phyloP scores from a whole-genome alignment of 2,888 invertebrate species.

The Phytoseiulus persimilis region DNA sequence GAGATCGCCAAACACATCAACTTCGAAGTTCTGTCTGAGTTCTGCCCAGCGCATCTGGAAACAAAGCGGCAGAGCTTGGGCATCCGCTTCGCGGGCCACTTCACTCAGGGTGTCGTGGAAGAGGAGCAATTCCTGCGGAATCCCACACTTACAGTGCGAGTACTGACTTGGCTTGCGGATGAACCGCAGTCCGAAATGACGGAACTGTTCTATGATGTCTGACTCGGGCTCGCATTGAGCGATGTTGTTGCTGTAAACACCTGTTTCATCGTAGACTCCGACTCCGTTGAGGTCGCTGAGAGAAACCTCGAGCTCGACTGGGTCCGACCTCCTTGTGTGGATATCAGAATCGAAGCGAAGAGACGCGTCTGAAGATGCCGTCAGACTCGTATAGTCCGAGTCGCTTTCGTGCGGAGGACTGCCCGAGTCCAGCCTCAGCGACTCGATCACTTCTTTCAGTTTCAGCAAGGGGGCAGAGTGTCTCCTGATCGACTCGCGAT shows the following conservation, averaged over 20 bases:
- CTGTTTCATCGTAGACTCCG: slow-evolving; percentile 50
- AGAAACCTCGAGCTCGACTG: slow-evolving; percentile 46
- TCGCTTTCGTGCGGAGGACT: neutral
- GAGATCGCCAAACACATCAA: slow-evolving; percentile 26
- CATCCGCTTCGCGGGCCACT: neutral
- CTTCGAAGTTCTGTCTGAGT: neutral
- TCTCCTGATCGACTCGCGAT: neutral
- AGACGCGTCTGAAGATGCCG: neutral
- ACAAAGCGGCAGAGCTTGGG: neutral
- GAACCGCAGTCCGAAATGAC: slow-evolving; percentile 10
- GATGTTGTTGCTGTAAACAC: slow-evolving; percentile 42
- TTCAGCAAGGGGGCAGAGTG: neutral
- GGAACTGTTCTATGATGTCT: slow-evolving; percentile 12
- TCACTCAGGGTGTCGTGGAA: neutral
- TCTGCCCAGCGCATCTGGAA: slow-evolving; percentile 34
- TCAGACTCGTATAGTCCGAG: neutral
- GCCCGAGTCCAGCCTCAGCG: neutral
- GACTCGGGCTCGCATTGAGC: neutral
- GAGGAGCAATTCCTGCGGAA: slow-evolving; percentile 8
- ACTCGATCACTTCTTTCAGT: neutral
- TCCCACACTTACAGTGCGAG: neutral
- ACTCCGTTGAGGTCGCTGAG: slow-evolving; percentile 48
- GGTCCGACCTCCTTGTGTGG: slow-evolving; percentile 43
- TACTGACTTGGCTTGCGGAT: slow-evolving; percentile 24
- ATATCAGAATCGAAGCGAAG: neutral